Percentiles rank a stretch among this genome's conserved stretches.
Conservation (phyloP, 2,888 invertebrate genomes). For the Lutraria lutraria region DNA sequence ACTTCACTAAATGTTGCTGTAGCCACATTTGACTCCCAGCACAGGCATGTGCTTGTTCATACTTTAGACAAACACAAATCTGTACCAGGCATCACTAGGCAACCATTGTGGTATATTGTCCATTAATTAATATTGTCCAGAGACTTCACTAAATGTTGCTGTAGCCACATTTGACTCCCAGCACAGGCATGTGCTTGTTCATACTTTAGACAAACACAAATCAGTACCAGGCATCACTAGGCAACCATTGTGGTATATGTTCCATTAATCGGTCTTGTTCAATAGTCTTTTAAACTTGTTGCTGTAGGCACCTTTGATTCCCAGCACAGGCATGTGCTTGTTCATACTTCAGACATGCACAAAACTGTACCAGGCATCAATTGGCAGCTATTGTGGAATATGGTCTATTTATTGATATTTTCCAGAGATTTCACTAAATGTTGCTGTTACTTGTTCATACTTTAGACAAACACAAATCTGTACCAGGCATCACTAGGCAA, state of each 20-base stretch:
- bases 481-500: too few relatives aligned
- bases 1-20: too few relatives aligned
- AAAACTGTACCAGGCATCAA: neutral
- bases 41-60: conserved; percentile 31
- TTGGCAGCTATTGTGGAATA: too few relatives aligned
- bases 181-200: conserved; percentile 53
- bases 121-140: neutral
- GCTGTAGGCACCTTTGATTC: too few relatives aligned
- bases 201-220: conserved; percentile 1
- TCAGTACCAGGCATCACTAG: neutral
- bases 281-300: too few relatives aligned
- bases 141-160: neutral
- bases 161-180: neutral
- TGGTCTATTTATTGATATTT: too few relatives aligned
- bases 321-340: conserved; percentile 22
- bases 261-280: too few relatives aligned
- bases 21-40: conserved; percentile 34
- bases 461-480: too few relatives aligned
- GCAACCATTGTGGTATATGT: neutral
- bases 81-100: conserved; percentile 18
- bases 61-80: neutral
- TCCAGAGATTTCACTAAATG: too few relatives aligned
- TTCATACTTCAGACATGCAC: neutral
- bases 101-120: neutral
- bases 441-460: too few relatives aligned